phyloP scores from a whole-genome alignment of 2,888 invertebrate species.

The Adelognathus sp. region DNA sequence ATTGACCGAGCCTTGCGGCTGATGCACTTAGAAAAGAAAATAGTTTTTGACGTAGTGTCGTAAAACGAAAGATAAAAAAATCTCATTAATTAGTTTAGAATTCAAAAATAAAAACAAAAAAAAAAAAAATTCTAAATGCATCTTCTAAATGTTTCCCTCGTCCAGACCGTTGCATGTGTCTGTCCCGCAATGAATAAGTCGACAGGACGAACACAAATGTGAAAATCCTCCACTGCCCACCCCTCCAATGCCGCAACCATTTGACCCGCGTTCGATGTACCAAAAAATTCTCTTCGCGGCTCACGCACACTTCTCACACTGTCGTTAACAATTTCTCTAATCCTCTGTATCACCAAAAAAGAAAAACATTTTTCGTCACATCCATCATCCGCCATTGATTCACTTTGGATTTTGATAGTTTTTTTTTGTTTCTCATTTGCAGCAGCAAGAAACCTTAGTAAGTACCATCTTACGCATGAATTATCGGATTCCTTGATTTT shows the following conservation, averaged over 20 bases:
- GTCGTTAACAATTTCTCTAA: constrained; percentile 48
- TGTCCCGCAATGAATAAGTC: constrained; percentile 66
- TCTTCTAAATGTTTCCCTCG: constrained; percentile 62
- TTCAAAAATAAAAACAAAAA: constrained; percentile 9
- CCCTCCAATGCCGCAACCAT: constrained; percentile 46
- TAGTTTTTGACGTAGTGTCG: not conserved
- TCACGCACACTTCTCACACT: constrained; percentile 13
- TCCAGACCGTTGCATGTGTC: constrained; percentile 72
- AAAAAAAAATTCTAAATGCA: constrained; percentile 66
- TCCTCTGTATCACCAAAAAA: constrained; percentile 52
- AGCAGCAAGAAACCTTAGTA: constrained; percentile 87
- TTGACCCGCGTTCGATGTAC: constrained; percentile 54
- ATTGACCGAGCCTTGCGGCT: constrained; percentile 28
- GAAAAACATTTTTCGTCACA: too few species aligned
- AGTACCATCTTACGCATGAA: constrained; percentile 81
- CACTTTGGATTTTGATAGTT: constrained; percentile 63
- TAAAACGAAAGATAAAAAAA: not conserved
- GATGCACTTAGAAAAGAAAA: constrained; percentile 56
- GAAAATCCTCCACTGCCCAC: constrained; percentile 1
- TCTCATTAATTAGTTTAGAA: not conserved
- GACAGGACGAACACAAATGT: constrained; percentile 60
- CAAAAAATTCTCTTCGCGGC: constrained; percentile 12
- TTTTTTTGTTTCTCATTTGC: constrained; percentile 81
- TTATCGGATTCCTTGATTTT: constrained; percentile 43
- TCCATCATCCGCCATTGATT: constrained; percentile 65